Conservation (phyloP, 1,140 invertebrate species). For the Calliopsis andreniformis region DNA sequence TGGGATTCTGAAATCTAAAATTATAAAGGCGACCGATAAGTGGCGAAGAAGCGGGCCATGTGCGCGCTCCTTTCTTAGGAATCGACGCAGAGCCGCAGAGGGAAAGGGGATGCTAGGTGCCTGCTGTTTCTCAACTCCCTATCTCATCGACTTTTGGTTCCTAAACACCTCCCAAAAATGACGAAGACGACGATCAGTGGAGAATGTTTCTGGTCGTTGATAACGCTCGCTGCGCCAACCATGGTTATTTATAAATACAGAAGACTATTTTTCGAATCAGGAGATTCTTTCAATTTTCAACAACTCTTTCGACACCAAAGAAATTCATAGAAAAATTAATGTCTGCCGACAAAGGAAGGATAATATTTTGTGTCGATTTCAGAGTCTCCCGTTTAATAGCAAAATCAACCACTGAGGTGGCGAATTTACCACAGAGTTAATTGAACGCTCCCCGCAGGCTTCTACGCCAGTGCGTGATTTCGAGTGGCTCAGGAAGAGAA, state of each 20-base stretch:
- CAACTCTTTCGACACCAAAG: too few relatives aligned
- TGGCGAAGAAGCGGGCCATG: constrained; percentile 74
- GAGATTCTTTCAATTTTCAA: too few relatives aligned
- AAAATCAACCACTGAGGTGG: too few relatives aligned
- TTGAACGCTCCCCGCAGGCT: background rate
- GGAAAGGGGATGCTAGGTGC: constrained; percentile 59
- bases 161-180: constrained; percentile 71
- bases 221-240: background rate
- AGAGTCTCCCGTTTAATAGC: too few relatives aligned
- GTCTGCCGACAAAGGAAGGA: too few relatives aligned
- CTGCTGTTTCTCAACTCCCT: constrained; percentile 77
- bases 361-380: too few relatives aligned
- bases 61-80: constrained; percentile 72
- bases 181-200: constrained; percentile 67
- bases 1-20: constrained; percentile 79
- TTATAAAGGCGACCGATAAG: constrained; percentile 75
- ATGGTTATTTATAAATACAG: constrained; percentile 10
- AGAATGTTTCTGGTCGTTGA: constrained; percentile 29
- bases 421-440: background rate
- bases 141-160: constrained; percentile 64
- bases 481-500: constrained; percentile 36
- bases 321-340: too few relatives aligned
- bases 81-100: constrained; percentile 50
- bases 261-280: background rate
- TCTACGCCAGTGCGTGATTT: constrained; percentile 19